Evolutionary conservation across 2,797 vertebrate species (phyloP).

Genomic region (Poeciliopsis gracilis): DNA sequence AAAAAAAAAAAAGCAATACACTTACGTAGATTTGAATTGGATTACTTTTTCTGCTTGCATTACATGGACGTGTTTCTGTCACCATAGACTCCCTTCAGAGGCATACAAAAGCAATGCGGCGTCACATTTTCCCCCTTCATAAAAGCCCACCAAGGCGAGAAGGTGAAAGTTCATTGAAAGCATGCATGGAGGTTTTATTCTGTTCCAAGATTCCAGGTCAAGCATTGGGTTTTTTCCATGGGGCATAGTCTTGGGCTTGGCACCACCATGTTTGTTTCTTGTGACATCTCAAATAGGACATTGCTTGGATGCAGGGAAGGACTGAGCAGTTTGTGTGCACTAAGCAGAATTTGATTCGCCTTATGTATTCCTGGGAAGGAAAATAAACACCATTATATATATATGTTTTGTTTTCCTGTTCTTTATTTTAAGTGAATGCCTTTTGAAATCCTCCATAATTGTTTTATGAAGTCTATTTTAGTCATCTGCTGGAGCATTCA

Average conservation of each 20-base stretch:
- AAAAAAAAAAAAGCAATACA: constrained; percentile 11
- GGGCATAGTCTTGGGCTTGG: constrained; percentile 32
- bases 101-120: constrained; percentile 26
- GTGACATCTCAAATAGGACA: constrained; percentile 33
- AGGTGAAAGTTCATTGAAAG: constrained; percentile 22
- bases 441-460: background rate
- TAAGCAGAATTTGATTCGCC: constrained; percentile 16
- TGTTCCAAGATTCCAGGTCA: constrained; percentile 39
- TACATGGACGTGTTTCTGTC: constrained; percentile 4
- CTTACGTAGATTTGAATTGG: background rate
- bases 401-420: background rate
- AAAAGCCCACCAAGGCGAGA: constrained; percentile 11
- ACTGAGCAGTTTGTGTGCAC: background rate
- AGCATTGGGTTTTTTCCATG: constrained; percentile 29
- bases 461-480: background rate
- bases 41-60: constrained; percentile 14
- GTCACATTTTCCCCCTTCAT: background rate
- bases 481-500: background rate
- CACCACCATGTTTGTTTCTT: constrained; percentile 29
- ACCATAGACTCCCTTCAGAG: constrained; percentile 22
- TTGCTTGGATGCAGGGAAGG: constrained; percentile 25
- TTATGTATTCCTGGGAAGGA: background rate
- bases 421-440: background rate
- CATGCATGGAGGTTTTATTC: constrained; percentile 8
- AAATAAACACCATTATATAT: background rate